Percentiles rank a stretch among this genome's conserved stretches.
Evolutionary conservation across 2,888 invertebrate species (phyloP).

Genomic region (Cabera pusaria): DNA sequence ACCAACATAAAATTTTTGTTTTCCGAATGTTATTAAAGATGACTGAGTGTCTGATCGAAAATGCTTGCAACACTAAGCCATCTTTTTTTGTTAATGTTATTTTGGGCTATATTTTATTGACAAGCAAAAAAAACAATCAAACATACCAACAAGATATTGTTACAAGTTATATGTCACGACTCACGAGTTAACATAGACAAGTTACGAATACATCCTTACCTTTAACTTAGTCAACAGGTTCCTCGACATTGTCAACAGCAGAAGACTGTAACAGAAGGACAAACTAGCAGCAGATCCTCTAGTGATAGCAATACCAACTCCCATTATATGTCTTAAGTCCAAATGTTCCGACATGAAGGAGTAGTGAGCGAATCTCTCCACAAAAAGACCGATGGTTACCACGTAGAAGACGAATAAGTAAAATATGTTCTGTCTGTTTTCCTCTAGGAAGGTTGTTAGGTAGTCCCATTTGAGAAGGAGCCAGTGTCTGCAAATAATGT

Average conservation of each 20-base stretch:
- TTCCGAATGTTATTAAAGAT: too few species aligned
- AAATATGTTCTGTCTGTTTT: conserved; percentile 97
- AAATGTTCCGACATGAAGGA: conserved; percentile 98
- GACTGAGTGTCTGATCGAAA: too few species aligned
- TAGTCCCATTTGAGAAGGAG: conserved; percentile 92
- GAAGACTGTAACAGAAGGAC: conserved; percentile 96
- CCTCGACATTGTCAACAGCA: conserved; percentile 95
- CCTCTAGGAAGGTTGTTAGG: conserved; percentile 95
- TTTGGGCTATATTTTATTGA: too few species aligned
- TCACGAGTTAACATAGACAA: too few species aligned
- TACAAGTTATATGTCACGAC: too few species aligned
- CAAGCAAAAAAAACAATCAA: too few species aligned
- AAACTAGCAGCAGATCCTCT: conserved; percentile 96
- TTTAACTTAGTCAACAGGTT: conserved; percentile 96
- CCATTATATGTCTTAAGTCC: conserved; percentile 97
- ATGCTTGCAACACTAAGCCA: too few species aligned
- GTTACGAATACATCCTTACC: too few species aligned
- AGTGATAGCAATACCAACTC: conserved; percentile 97
- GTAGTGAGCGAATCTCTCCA: conserved; percentile 97
- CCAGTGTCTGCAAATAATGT: conserved; percentile 82
- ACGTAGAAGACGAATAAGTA: conserved; percentile 97
- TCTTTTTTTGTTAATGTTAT: too few species aligned
- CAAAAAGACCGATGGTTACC: conserved; percentile 96
- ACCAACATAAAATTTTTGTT: too few species aligned
- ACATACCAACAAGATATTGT: too few species aligned